phyloP scores from a whole-genome alignment of 1,140 invertebrate genomes.

The Drosophila bocki region DNA sequence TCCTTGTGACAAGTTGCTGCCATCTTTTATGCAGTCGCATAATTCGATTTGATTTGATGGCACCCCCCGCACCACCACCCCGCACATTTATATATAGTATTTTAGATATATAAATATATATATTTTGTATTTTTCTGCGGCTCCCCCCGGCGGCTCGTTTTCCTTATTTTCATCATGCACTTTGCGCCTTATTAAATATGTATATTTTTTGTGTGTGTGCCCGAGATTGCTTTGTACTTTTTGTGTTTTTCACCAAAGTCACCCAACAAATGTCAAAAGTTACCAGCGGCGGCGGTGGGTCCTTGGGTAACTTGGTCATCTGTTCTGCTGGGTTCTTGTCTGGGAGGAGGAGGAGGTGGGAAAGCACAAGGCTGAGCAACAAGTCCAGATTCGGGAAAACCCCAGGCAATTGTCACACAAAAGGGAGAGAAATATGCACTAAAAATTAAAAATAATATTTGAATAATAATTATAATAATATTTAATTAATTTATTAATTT shows the following conservation, averaged over 20 bases:
- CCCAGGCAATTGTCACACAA: slow-evolving; percentile 22
- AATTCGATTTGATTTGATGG: slow-evolving; percentile 42
- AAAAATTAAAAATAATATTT: no score
- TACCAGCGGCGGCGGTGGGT: neutral
- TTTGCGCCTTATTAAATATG: slow-evolving; percentile 73
- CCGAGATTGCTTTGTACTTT: slow-evolving; percentile 53
- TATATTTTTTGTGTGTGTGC: slow-evolving; percentile 33
- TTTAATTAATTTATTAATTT: neutral
- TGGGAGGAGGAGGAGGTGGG: no score
- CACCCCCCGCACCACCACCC: neutral
- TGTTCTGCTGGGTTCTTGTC: neutral
- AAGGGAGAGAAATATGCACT: neutral
- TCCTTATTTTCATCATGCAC: slow-evolving; percentile 43
- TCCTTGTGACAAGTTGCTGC: slow-evolving; percentile 26
- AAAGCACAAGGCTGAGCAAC: slow-evolving; percentile 7
- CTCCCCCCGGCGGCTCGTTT: neutral
- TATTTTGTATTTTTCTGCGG: neutral
- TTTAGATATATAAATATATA: neutral
- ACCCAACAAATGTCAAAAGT: slow-evolving; percentile 45
- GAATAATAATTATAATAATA: neutral
- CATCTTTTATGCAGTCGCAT: slow-evolving; percentile 54
- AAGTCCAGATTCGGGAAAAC: slow-evolving; percentile 19
- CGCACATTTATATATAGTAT: neutral
- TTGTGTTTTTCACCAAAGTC: slow-evolving; percentile 19
- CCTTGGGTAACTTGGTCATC: slow-evolving; percentile 29